These are phyloP conservation scores for Cotesia vestalis DNA, from an alignment of 1,140 invertebrate species.

Conservation along the genomic window DNA sequence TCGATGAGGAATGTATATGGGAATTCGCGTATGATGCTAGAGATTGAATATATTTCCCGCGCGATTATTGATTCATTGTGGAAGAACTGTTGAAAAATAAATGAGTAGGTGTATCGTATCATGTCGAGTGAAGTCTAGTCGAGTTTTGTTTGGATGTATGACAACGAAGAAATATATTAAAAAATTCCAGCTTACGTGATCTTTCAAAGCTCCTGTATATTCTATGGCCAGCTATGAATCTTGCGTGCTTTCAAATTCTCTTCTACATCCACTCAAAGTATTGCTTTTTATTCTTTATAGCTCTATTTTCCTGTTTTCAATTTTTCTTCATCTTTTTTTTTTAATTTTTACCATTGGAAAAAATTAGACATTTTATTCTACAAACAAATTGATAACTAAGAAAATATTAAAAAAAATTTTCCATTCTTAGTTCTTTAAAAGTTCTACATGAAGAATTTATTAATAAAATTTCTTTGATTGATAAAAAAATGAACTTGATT, in stretches of 20 bases:
- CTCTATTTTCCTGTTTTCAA: too few species aligned
- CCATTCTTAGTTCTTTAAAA: too few species aligned
- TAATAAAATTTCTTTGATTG: too few species aligned
- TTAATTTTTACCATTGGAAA: too few species aligned
- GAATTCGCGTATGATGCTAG: background rate
- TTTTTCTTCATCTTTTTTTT: too few species aligned
- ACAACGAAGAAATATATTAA: constrained; percentile 43
- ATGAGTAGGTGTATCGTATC: background rate
- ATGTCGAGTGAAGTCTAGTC: too few species aligned
- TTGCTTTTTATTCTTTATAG: too few species aligned
- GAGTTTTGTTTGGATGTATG: background rate
- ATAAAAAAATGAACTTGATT: too few species aligned
- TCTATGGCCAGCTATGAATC: constrained; percentile 29
- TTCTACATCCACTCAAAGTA: background rate
- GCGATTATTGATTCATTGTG: constrained; percentile 2
- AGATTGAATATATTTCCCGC: constrained; percentile 14
- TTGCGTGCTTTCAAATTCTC: constrained; percentile 34
- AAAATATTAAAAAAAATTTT: too few species aligned
- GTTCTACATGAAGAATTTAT: too few species aligned
- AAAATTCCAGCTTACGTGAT: constrained; percentile 44
- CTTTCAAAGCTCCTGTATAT: constrained; percentile 34
- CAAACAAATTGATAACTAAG: too few species aligned
- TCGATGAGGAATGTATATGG: constrained; percentile 14
- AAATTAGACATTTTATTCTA: too few species aligned
- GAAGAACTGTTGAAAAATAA: constrained; percentile 24